A percentile compares a stretch with the other conserved stretches of the same genome.
Evolutionary conservation across 2,113 vertebrate species (phyloP).

Genomic region (Planiliza haematocheilus): DNA sequence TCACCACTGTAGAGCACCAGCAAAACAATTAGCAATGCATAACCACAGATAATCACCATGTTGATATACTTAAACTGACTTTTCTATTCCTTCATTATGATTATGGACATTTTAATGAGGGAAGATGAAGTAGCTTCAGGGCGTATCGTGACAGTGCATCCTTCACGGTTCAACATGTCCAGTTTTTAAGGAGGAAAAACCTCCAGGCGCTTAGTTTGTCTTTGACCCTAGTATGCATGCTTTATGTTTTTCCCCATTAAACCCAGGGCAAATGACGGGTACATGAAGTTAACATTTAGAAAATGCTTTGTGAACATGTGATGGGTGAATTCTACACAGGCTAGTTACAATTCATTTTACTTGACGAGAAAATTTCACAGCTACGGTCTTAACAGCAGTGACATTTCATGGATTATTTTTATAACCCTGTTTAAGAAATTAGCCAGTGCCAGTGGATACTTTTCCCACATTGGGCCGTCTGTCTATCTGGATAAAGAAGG

Average conservation of each 20-base stretch:
- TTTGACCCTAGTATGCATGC: slow-evolving; percentile 22
- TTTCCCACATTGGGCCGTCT: background rate
- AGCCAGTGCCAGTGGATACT: background rate
- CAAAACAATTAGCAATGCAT: slow-evolving; percentile 53
- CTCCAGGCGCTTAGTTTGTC: slow-evolving; percentile 32
- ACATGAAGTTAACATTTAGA: slow-evolving; percentile 16
- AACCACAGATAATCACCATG: slow-evolving; percentile 52
- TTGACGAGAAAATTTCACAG: slow-evolving; percentile 49
- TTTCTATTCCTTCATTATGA: slow-evolving; percentile 60
- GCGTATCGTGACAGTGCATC: slow-evolving; percentile 35
- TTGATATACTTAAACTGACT: slow-evolving; percentile 21
- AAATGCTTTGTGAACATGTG: slow-evolving; percentile 72
- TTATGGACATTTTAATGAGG: background rate
- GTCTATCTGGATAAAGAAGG: background rate
- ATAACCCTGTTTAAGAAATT: background rate
- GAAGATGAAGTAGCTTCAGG: slow-evolving; percentile 10
- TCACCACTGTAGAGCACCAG: slow-evolving; percentile 85
- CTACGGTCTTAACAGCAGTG: slow-evolving; percentile 2
- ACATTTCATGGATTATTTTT: background rate
- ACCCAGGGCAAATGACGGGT: slow-evolving; percentile 30
- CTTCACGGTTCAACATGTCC: slow-evolving; percentile 45
- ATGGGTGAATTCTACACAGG: slow-evolving; percentile 15
- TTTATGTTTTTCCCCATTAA: slow-evolving; percentile 8
- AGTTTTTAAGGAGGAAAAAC: slow-evolving; percentile 6
- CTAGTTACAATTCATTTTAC: slow-evolving; percentile 39